phyloP scores from a whole-genome alignment of 1,140 invertebrate genomes.

The Penaeus chinensis region DNA sequence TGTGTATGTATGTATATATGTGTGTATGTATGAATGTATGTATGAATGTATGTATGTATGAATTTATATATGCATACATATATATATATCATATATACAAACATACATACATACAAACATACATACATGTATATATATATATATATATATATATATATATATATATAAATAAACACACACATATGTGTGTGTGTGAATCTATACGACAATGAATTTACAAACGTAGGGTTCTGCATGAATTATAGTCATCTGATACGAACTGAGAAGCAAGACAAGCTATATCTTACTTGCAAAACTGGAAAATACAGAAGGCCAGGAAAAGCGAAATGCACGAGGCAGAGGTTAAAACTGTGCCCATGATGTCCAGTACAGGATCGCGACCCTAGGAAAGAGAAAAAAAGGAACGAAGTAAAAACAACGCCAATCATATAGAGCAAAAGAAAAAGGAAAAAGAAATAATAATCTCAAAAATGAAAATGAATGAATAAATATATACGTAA shows the following conservation, averaged over 20 bases:
- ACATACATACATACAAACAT: no score
- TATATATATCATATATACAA: no score
- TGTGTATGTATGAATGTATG: no score
- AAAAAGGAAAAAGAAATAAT: neutral
- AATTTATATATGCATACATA: no score
- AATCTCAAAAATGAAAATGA: neutral
- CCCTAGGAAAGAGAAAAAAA: conserved; percentile 31
- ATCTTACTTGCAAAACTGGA: conserved; percentile 52
- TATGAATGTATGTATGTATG: no score
- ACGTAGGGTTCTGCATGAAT: no score
- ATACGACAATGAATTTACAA: no score
- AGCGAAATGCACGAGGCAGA: conserved; percentile 41
- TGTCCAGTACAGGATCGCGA: conserved; percentile 41
- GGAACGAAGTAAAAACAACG: neutral
- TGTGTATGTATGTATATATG: no score
- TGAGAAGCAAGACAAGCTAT: neutral
- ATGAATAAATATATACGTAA: neutral
- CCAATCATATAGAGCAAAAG: neutral
- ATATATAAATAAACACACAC: no score
- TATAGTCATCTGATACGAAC: neutral
- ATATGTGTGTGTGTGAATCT: no score
- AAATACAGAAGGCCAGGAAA: conserved; percentile 38
- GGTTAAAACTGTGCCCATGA: conserved; percentile 42
- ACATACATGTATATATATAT: no score
- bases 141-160: no score